Conservation (phyloP, 2,888 invertebrate genomes). For the Temnothorax unifasciatus region DNA sequence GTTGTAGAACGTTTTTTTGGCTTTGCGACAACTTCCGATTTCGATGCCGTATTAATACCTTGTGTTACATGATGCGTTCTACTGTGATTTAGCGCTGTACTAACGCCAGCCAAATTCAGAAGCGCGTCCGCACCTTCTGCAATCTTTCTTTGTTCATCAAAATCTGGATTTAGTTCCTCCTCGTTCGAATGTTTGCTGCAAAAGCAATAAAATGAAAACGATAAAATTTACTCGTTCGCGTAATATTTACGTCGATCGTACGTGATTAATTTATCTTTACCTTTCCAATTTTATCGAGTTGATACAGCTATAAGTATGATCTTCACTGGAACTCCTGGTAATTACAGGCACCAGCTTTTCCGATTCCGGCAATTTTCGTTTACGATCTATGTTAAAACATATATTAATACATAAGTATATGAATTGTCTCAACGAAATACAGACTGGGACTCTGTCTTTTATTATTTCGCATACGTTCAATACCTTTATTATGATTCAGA, state of each 20-base stretch:
- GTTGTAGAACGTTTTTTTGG: constrained; percentile 77
- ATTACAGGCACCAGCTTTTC: constrained; percentile 89
- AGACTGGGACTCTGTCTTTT: background rate
- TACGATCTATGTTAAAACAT: constrained; percentile 79
- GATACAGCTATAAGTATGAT: constrained; percentile 94
- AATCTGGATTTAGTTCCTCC: constrained; percentile 86
- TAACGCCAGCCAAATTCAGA: constrained; percentile 91
- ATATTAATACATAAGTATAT: background rate
- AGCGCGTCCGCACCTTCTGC: constrained; percentile 93
- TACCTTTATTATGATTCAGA: constrained; percentile 86
- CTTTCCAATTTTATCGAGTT: constrained; percentile 83
- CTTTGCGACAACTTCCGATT: constrained; percentile 73
- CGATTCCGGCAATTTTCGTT: constrained; percentile 80
- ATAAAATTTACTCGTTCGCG: background rate
- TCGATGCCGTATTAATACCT: constrained; percentile 68
- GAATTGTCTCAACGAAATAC: background rate
- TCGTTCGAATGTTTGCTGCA: constrained; percentile 76
- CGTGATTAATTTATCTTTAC: constrained; percentile 66
- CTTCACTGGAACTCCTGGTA: constrained; percentile 95
- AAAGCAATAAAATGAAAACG: constrained; percentile 17
- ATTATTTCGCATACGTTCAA: background rate
- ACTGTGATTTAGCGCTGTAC: constrained; percentile 81
- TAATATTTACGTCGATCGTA: background rate
- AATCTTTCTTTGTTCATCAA: constrained; percentile 91
- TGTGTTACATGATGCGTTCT: constrained; percentile 69